Evolutionary conservation across 1,140 invertebrate genomes (phyloP).

Genomic region (Pachyrhynchus sulphureomaculatus): DNA sequence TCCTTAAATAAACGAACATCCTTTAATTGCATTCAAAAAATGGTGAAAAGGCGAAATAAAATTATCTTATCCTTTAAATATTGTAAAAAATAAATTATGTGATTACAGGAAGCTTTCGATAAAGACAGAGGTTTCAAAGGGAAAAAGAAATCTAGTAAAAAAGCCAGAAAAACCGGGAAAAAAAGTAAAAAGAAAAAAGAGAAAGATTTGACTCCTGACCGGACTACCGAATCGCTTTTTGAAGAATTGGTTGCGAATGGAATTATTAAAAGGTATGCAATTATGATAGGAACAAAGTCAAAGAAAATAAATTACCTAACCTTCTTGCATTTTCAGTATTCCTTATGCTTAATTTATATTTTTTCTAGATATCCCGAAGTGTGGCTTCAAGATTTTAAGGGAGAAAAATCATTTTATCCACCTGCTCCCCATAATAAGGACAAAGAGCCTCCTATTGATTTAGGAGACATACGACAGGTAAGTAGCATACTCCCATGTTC

Average conservation of each 20-base stretch:
- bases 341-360: no score
- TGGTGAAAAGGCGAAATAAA: no score
- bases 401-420: constrained; percentile 76
- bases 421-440: constrained; percentile 55
- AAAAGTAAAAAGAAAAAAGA: constrained; percentile 92
- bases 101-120: constrained; percentile 65
- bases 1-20: no score
- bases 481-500: background rate
- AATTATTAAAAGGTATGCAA: constrained; percentile 72
- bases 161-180: constrained; percentile 76
- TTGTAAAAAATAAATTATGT: no score
- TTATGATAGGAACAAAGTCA: no score
- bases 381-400: constrained; percentile 72
- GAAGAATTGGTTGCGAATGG: constrained; percentile 89
- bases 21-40: no score
- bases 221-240: constrained; percentile 85
- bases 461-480: constrained; percentile 65
- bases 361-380: constrained; percentile 63
- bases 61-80: no score
- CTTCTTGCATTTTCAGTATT: no score
- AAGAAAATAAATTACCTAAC: no score
- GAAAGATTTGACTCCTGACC: constrained; percentile 92
- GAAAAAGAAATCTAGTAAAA: constrained; percentile 80
- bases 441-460: constrained; percentile 56
- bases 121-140: constrained; percentile 71